Evolutionary conservation across 2,797 vertebrate genomes (phyloP), one percentile per base, ranked within the genome.

Genomic region (Sebastes steindachneri): DNA sequence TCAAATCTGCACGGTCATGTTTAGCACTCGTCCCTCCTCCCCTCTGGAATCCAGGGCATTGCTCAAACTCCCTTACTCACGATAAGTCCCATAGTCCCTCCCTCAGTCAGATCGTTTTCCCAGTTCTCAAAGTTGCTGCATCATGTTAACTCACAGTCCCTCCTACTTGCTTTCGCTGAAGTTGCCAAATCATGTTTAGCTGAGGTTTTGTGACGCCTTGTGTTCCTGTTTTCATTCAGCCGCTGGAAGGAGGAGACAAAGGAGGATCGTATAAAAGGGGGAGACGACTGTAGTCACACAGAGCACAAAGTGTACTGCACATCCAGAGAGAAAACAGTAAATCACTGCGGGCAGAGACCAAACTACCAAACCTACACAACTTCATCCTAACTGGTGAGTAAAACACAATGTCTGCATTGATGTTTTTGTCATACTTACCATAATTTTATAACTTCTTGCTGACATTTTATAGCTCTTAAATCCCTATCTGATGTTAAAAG

Each of bases 211-310:
- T 73, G 77, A 80, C 57, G 45, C 73, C 0, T 33, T 70, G 83
- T 94, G 83, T 94, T 95, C 93, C 94, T 95, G 92, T 94, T 95
- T 93, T 90, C 68, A 64, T 76, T 83, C 80, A 63, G 83, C 75
- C 66, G 75, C 66, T 62, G 57, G 83, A 71, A 82, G 93, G 93
- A 86, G 93, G 90, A 87, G 92, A 81, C 85, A 63, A 15, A 57
- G 58, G 59, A 68, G 15, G 58, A 45, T 1, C 0, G 0, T 93
- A 93, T 94, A 95, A 91, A 93, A 81, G 41, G 48, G n/a, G 19
- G 29, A 65, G 31, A 80, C 17, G 54, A 8, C 19, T 6, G 28
- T 2, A 41, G 17, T 23, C 70, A 71, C 7, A 55, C 65, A 84
- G 7, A 83, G 66, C 68, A 70, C 68, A 68, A 64, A 69, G 54